Evolutionary conservation across 2,888 invertebrate genomes (phyloP), one percentile per base, ranked within the genome.

Genomic region (Ommatoiulus sabulosus): DNA sequence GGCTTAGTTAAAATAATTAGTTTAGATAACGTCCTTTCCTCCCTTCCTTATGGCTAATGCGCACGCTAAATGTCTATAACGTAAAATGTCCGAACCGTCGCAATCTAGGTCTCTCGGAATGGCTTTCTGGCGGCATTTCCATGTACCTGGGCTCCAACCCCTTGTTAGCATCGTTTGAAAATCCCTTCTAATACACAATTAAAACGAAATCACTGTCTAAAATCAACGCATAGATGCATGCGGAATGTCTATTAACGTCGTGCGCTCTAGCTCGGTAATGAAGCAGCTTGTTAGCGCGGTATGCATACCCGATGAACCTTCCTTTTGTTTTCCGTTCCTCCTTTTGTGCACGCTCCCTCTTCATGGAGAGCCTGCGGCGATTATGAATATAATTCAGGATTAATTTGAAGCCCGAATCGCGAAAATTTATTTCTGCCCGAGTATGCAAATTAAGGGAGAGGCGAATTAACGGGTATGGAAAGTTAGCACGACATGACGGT

Each of bases 201-300:
- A 63, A 63, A 63, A 8, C 63, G 20, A 20, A 63, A 63, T 63
- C 63, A 63, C 63, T 63, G 63, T 63, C 63, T 63, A 63, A 63
- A 63, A 63, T 63, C 63, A 63, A 63, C 63, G 8, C 20, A 20
- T 63, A 63, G 63, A 63, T 63, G 63, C 63, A 63, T 63, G 63
- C 63, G 63, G 63, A 63, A 63, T 63, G 63, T 63, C 63, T 63
- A 63, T 63, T 63, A 63, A 15, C 63, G n/a, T 17, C 63, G 52
- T 52, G 52, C 15, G 52, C 52, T 15, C 15, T n/a, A n/a, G n/a
- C n/a, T n/a, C n/a, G 7, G 20, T 63, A 63, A 63, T 63, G 63
- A 63, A 63, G 63, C 63, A 63, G 63, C 63, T 63, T 63, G 63
- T 63, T 63, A 63, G 63, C 63, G 63, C 20, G 63, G 63, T 63